Evolutionary conservation across 2,113 vertebrate species (phyloP), one percentile per base, ranked within the genome.

Genomic region (Phylloscopus trochiloides): DNA sequence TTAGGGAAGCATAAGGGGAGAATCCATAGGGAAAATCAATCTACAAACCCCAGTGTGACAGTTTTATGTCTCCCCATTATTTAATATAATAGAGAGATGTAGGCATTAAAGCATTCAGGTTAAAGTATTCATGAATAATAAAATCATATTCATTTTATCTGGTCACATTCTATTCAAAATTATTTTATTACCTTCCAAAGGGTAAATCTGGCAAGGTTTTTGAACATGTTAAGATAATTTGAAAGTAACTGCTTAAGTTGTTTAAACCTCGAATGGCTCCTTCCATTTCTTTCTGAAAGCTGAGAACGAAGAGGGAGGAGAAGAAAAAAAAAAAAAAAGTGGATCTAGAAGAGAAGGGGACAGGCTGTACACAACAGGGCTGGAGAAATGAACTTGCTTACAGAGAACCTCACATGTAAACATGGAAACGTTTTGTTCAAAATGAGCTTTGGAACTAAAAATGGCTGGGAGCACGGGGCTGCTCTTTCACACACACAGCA

Each of bases 71-170:
- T 72, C 45, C 26, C 86, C 80, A 82, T 96, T 96, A 97, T 95
- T 96, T 97, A 97, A 92, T 85, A 84, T 91, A 82, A 97, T 92
- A 78, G 86, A 96, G 78, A 92, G 71, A 84, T 78, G 78, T 81
- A 91, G 81, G 83, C 90, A 95, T 80, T 95, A 95, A 98, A 96
- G 89, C 84, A 90, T 95, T 96, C 85, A 94, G 85, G 83, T 94
- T 96, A 96, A 96, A 86, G 84, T 91, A 79, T 96, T 97, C 90
- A 93, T 96, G 95, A 96, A 94, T 96, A 97, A 95, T 97, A 95
- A 96, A 96, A 96, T 96, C 88, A 96, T 90, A 74, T 94, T 96
- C 91, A 81, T 96, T 93, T 96, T 94, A 96, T 94, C 55, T 90
- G 86, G 87, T 93, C 96, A 94, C 68, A 80, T 95, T 91, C 94